Conservation (phyloP, 2,113 vertebrate species). For the Oncorhynchus mykiss region DNA sequence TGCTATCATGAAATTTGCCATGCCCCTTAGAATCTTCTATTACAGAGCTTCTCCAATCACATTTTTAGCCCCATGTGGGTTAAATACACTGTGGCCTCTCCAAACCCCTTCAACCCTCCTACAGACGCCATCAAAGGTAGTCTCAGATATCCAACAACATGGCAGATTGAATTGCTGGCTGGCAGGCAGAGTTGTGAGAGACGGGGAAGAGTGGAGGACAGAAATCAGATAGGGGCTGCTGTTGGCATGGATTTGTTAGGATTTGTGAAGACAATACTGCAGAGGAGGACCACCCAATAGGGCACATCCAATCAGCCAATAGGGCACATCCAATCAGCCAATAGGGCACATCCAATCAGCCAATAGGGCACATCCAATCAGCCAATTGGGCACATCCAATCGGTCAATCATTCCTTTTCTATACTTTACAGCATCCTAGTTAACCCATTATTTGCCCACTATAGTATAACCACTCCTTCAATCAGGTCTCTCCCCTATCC, state of each 20-base stretch:
- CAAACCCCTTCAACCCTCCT: conserved; percentile 43
- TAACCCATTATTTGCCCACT: too few species aligned
- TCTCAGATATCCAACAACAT: conserved; percentile 49
- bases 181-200: conserved; percentile 19
- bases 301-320: too few species aligned
- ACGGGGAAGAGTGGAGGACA: conserved; percentile 25
- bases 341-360: too few species aligned
- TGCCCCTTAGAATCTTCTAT: background rate
- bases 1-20: background rate
- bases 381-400: too few species aligned
- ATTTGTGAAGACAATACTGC: too few species aligned
- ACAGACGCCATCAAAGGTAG: background rate
- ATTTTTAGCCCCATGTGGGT: conserved; percentile 47
- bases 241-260: background rate
- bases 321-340: too few species aligned
- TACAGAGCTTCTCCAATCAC: background rate
- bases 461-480: too few species aligned
- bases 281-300: too few species aligned
- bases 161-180: conserved; percentile 58
- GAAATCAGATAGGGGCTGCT: conserved; percentile 29
- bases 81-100: conserved; percentile 53
- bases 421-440: too few species aligned
- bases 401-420: too few species aligned
- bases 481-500: too few species aligned
- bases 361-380: too few species aligned